Conservation (phyloP, 2,113 vertebrate species). For the Cygnus buccinator region DNA sequence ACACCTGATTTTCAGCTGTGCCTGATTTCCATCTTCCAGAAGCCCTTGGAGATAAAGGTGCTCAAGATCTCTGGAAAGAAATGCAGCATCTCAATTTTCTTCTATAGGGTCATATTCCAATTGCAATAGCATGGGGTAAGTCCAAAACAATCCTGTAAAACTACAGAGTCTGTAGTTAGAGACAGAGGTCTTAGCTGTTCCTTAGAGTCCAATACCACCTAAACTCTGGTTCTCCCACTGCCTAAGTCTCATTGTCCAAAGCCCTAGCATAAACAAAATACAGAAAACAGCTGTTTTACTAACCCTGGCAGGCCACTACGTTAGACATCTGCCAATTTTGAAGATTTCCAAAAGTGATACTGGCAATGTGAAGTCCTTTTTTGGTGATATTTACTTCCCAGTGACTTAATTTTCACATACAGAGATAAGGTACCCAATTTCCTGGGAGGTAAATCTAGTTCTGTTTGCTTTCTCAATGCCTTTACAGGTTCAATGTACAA, state of each 20-base stretch:
- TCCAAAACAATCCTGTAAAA: neutral
- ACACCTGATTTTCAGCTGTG: neutral
- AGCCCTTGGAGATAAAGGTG: neutral
- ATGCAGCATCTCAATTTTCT: neutral
- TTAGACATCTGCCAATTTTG: neutral
- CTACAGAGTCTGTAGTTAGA: neutral
- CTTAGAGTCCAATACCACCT: neutral
- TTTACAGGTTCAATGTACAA: neutral
- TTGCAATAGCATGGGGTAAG: neutral
- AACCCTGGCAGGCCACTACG: neutral
- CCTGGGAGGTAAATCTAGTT: neutral
- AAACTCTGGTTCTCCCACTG: neutral
- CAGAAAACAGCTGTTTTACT: neutral
- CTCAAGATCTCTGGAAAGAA: neutral
- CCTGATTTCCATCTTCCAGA: neutral
- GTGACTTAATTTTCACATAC: neutral
- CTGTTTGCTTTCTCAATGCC: neutral
- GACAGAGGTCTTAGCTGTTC: neutral
- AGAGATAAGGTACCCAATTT: neutral
- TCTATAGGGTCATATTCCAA: neutral
- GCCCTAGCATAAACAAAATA: neutral
- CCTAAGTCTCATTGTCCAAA: neutral
- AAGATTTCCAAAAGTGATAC: rapidly evolving
- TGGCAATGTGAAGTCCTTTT: neutral
- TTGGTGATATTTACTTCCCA: neutral